Evolutionary conservation across 2,113 vertebrate species (phyloP).

Genomic region (Pitta sordida): DNA sequence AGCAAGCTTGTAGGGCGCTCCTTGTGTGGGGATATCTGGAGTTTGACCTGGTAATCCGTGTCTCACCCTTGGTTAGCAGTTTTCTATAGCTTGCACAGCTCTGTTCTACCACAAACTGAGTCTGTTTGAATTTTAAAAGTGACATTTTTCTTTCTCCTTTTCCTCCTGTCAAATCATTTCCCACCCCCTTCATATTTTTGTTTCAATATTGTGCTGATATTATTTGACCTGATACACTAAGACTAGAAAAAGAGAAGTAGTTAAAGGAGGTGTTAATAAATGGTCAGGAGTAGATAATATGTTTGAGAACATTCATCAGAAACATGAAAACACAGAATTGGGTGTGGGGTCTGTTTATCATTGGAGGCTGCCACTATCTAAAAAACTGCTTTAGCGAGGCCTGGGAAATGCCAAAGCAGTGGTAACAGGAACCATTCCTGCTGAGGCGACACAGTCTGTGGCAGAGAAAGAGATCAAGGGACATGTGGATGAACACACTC

Average conservation of each 20-base stretch:
- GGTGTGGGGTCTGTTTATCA: background rate
- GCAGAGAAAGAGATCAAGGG: background rate
- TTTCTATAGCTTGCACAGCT: background rate
- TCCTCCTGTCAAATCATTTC: background rate
- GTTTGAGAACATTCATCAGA: background rate
- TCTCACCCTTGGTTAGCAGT: background rate
- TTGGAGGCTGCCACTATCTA: rapidly evolving
- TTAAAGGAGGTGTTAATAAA: background rate
- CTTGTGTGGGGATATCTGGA: background rate
- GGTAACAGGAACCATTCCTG: rapidly evolving
- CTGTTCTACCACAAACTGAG: background rate
- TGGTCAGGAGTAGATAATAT: background rate
- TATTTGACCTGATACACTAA: background rate
- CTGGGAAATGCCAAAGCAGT: background rate
- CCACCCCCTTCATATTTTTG: background rate
- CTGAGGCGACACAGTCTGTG: background rate
- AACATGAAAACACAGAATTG: background rate
- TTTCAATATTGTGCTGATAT: background rate
- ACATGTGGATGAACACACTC: rapidly evolving
- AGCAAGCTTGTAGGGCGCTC: background rate
- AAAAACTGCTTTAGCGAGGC: rapidly evolving
- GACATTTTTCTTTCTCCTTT: background rate
- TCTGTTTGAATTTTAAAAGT: background rate
- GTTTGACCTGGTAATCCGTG: background rate
- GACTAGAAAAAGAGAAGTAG: background rate